These are phyloP conservation scores for Bradypodion pumilum DNA, from an alignment of 2,797 vertebrate species.

Conservation along the genomic window DNA sequence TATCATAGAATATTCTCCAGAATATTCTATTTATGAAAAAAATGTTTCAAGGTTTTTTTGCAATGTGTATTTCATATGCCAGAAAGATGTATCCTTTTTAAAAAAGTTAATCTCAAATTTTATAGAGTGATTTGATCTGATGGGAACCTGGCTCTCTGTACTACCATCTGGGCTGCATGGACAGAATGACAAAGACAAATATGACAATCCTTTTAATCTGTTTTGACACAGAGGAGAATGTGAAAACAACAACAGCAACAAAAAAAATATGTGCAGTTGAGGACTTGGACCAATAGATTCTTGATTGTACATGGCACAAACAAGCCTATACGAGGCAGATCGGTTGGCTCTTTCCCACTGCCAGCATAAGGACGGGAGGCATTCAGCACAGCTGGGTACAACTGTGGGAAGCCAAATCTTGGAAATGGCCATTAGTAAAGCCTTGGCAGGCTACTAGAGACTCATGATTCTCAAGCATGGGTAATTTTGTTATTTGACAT, in stretches of 20 bases:
- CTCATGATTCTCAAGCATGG: slow-evolving; percentile 42
- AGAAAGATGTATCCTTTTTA: background rate
- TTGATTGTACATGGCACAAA: background rate
- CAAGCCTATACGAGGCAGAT: slow-evolving; percentile 15
- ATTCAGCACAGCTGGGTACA: slow-evolving; percentile 54
- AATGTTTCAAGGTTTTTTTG: background rate
- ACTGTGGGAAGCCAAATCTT: slow-evolving; percentile 51
- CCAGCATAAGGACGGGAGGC: slow-evolving; percentile 58
- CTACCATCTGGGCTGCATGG: background rate
- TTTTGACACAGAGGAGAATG: background rate
- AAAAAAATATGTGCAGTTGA: slow-evolving; percentile 1
- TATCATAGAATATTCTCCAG: too few species aligned
- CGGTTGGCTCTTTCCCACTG: slow-evolving; percentile 51
- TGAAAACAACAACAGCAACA: background rate
- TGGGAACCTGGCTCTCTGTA: background rate
- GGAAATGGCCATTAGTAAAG: slow-evolving; percentile 52
- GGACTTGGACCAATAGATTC: slow-evolving; percentile 4
- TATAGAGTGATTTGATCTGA: slow-evolving; percentile 9
- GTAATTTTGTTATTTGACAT: slow-evolving; percentile 49
- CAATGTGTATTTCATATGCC: background rate
- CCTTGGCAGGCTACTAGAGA: slow-evolving; percentile 40
- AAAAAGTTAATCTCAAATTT: background rate
- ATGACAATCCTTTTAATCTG: slow-evolving; percentile 4
- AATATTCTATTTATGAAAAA: too few species aligned
- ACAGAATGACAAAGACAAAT: background rate